Evolutionary conservation across 2,797 vertebrate genomes (phyloP), one percentile per base, ranked within the genome.

Genomic region (Otolemur crassicaudatus): DNA sequence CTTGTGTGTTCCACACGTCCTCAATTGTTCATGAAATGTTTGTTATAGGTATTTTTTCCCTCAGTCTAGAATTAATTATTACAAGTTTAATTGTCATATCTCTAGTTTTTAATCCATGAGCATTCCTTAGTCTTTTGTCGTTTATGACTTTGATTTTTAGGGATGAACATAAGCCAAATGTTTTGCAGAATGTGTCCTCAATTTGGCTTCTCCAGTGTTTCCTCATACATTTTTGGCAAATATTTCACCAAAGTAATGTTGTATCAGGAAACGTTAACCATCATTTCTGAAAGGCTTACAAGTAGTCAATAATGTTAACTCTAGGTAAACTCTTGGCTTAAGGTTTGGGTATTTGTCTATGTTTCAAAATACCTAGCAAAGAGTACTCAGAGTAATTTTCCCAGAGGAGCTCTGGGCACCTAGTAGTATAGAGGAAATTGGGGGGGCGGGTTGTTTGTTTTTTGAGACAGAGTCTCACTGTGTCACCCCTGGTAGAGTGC

Each of bases 361-460:
- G 69, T 86, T 95, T 94, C 49, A 87, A 31, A 87, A 75, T 87
- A 91, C 16, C 65, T 83, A 31, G 29, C 29, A 20, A 67, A 70
- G 34, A 81, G 53, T 58, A 43, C 23, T 94, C n/a, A 69, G 69
- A 75, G 29, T 83, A 43, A 72, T 65, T 90, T 90, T 85, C 37
- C 63, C 40, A 82, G 34, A 63, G 11, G 4, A 76, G 9, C 7
- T 65, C 22, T 82, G n/a, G 79, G 14, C 12, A 80, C 20, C 16
- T 83, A 25, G 40, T 77, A 84, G 67, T 88, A 82, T 27, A 20
- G 53, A 87, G 20, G 46, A 23, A 23, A n/a, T 75, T 40, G 40
- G 40, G 4, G 40, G 40, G 40, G 40, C 34, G 40, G 40, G 40
- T 5, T 40, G 40, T 49, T 49, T 49, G 49, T 49, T 49, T 49